Evolutionary conservation across 2,797 vertebrate genomes (phyloP).

Genomic region (Psittacula echo): DNA sequence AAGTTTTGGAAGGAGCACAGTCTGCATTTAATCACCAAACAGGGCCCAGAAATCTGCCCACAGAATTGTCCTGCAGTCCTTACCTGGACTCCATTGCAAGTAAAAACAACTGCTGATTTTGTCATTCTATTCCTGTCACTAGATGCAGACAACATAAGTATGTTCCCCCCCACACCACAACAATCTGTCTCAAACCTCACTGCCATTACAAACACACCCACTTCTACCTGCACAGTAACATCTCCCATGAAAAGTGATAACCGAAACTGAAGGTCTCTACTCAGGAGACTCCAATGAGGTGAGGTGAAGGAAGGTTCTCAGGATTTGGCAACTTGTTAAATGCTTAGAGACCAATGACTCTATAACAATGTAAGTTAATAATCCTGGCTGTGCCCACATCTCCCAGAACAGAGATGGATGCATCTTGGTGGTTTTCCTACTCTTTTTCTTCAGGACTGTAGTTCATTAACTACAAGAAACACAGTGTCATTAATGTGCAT

Average conservation of each 20-base stretch:
- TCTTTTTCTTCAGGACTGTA: background rate
- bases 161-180: background rate
- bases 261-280: background rate
- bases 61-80: background rate
- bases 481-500: slow-evolving; percentile 18
- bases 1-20: background rate
- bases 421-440: background rate
- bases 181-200: background rate
- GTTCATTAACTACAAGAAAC: background rate
- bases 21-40: background rate
- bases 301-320: background rate
- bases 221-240: background rate
- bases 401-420: background rate
- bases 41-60: background rate
- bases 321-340: background rate
- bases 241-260: background rate
- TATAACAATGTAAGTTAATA: background rate
- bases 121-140: background rate
- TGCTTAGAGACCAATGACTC: background rate
- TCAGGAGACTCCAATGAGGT: background rate
- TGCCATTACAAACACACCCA: background rate
- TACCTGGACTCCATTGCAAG: background rate
- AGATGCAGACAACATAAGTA: background rate
- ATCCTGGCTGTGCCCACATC: background rate
- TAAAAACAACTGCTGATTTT: background rate